Evolutionary conservation across 2,888 invertebrate species (phyloP), one percentile per base, ranked within the genome.

Genomic region (Agrilus biguttatus): DNA sequence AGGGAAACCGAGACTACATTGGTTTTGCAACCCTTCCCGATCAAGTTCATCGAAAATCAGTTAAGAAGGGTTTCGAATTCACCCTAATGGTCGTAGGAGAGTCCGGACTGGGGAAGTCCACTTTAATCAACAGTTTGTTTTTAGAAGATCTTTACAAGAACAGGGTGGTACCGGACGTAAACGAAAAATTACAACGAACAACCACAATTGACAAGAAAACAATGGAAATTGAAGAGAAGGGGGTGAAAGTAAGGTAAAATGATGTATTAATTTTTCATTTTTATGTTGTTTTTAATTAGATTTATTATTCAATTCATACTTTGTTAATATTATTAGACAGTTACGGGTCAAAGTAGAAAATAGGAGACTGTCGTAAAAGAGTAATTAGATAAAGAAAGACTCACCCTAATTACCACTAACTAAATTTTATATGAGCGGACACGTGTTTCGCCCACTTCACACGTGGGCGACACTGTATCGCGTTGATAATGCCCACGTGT

Each of bases 61-160:
- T 93, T 41, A 95, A 95, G 69, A 78, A 89, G 56, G 93, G 93
- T 43, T 95, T 95, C 67, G 93, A 95, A 66, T 95, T 95, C 68
- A 95, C 93, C 0, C 70, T 95, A 50, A 92, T 95, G 91, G 93
- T 95, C 14, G 87, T 93, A 32, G 95, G 93, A 28, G 93, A 95
- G 67, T 84, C 85, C 0, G 93, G 95, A 0, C 73, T 95, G 40
- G 95, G 95, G 44, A 95, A 95, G 66, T 93, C 92, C 1, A 95
- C 95, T 0, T 74, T 95, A 41, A 83, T 95, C 63, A 95, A 93
- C 71, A 92, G 91, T 59, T 74, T 95, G 40, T 95, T 95, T 65
- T 74, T 93, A 51, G 90, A 88, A 43, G 93, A 95, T 63, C 75
- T 95, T 21, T 95, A 95, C 69, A 87, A 85, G 65, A 87, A 83